Evolutionary conservation across 1,140 invertebrate genomes (phyloP).

Genomic region (Formica exsecta): DNA sequence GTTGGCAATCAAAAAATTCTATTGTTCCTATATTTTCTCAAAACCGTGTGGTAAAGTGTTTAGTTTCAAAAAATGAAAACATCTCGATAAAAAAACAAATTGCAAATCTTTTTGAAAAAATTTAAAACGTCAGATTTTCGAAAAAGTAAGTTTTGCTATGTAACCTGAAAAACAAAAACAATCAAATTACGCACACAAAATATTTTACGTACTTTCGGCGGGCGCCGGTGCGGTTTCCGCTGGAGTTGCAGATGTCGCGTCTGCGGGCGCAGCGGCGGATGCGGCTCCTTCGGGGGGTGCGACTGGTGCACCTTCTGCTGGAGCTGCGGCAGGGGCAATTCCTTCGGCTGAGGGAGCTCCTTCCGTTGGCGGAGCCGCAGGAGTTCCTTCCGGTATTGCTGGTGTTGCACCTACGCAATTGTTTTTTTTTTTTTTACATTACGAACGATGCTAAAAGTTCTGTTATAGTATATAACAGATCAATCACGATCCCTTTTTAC

Average conservation of each 20-base stretch:
- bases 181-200: slow-evolving; percentile 4
- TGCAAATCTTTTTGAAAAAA: neutral
- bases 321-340: slow-evolving; percentile 79
- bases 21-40: neutral
- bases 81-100: neutral
- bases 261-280: slow-evolving; percentile 76
- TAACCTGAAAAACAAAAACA: slow-evolving; percentile 26
- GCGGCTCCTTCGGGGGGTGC: slow-evolving; percentile 76
- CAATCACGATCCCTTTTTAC: neutral
- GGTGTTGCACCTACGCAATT: slow-evolving; percentile 53
- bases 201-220: slow-evolving; percentile 62
- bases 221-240: slow-evolving; percentile 78
- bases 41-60: neutral
- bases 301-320: slow-evolving; percentile 82
- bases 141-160: neutral
- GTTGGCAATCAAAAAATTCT: slow-evolving; percentile 21
- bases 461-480: neutral
- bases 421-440: neutral
- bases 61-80: neutral
- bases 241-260: slow-evolving; percentile 75
- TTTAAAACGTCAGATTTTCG: neutral
- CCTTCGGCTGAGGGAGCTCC: slow-evolving; percentile 83
- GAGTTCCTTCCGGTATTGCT: slow-evolving; percentile 69
- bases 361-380: slow-evolving; percentile 80
- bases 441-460: neutral